Evolutionary conservation across 2,888 invertebrate species (phyloP).

Genomic region (Dendrolimus houi): DNA sequence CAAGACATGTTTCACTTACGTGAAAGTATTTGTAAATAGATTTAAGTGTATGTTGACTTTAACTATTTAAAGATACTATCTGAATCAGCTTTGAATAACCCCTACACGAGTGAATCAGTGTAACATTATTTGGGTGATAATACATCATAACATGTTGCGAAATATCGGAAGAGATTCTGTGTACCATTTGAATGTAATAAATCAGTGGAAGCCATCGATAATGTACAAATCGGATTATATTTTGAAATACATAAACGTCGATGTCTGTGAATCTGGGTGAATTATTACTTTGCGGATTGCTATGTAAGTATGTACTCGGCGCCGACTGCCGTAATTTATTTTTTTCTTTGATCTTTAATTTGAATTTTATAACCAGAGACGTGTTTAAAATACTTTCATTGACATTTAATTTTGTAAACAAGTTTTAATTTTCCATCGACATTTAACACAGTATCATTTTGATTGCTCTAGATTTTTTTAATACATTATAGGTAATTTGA

Average conservation of each 20-base stretch:
- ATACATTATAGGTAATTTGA: no score
- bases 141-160: conserved; percentile 41
- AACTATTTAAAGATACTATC: neutral
- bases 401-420: neutral
- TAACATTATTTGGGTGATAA: conserved; percentile 27
- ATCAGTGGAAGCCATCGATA: conserved; percentile 49
- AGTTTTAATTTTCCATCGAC: neutral
- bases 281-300: neutral
- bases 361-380: conserved; percentile 15
- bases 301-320: neutral
- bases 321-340: neutral
- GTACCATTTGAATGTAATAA: conserved; percentile 42
- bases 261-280: conserved; percentile 1
- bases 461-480: no score
- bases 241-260: conserved; percentile 20
- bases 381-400: conserved; percentile 10
- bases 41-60: no score
- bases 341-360: conserved; percentile 15
- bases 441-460: no score
- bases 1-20: no score
- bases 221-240: conserved; percentile 40
- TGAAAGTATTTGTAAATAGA: no score
- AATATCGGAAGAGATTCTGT: conserved; percentile 44
- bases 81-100: neutral
- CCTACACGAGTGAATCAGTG: conserved; percentile 27